Base-by-base conservation (phyloP, 2,888 invertebrate species). In the Horisme vitalbata region DNA sequence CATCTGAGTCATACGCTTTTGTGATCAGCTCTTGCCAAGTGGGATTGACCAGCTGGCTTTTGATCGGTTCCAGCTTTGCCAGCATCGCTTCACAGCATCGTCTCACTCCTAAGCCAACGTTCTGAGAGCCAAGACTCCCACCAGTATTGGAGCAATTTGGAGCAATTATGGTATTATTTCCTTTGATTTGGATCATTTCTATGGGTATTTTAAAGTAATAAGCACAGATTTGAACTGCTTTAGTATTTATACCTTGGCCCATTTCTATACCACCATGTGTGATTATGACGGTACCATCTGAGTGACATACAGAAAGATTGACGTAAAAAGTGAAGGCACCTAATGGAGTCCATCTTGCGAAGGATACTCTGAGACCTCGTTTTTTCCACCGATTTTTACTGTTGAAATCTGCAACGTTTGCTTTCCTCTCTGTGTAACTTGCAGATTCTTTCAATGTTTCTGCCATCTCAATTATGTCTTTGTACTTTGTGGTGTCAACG, bases 321-420 rank as follows among this genome's bases (percentile, higher is more conserved):
- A 90, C 84, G 49, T 90, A 91, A 27, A 68, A 79, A 28, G 84
- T 71, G 10, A 59, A 57, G 6, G 47, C 15, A 9, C 56, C 55
- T 1, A 58, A 55, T 7, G 92, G 71, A 1, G 87, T 84, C 79
- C 92, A 95, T 48, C 88, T 89, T 80, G 93, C 84, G 0, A 93
- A 91, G 0, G 92, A 83, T n/a, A 93, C 59, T 23, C 91, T 74
- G 0, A 93, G 74, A 0, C 93, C 95, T 35, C 90, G 90, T 73
- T 95, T 95, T 63, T 91, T 93, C 95, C 95, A 95, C 34, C 93
- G 84, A 73, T 95, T 95, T 49, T 89, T 58, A 9, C 73, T 61
- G 65, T 94, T 94, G 59, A 91, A 94, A 10, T 78, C 63, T 13
- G 83, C 75, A 1, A 93, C 83, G 2, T 70, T 77, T 18, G 66